Base-by-base conservation (phyloP, 2,888 invertebrate genomes). In the Tortrix viridana region DNA sequence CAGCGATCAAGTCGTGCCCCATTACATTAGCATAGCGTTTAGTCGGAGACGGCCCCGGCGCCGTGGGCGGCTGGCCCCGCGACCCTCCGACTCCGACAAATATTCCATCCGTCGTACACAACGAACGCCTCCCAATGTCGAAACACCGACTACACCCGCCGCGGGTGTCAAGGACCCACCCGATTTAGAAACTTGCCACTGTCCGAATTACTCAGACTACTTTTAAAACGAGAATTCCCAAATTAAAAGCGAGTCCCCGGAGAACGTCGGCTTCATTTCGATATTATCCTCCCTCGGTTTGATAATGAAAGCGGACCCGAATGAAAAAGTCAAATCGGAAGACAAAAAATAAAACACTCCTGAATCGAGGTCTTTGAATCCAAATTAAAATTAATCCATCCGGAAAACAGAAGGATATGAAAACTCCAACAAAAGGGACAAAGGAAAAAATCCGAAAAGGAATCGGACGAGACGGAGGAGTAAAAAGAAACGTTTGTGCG, bases 1-100 rank as follows among this genome's bases (percentile, higher is more conserved):
- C 85, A 78, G 85, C 79, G 88, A 87, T 89, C 88, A 88, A 89
- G 88, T 86, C 84, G 85, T 82, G 85, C 80, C 75, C 87, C 86
- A 88, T 89, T 87, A 89, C 83, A 90, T 91, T 89, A 89, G 88
- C 90, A 91, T 90, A 89, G 88, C 86, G 84, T 88, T 89, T 89
- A 89, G 89, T 82, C 81, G 74, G 79, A 86, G 85, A 87, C 81
- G 84, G 74, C 76, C 77, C 74, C 70, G 73, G 53, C 71, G 82
- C 84, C 82, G 75, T 85, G 73, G 84, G 84, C 86, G 73, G 72
- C 73, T 84, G 87, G 87, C 85, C 89, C 82, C 84, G 80, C 85
- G 89, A 88, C 89, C 89, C 86, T 63, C 58, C 72, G 80, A 84
- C 86, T 58, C 52, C 72, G 80, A 84, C 86, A 87, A 88, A 87